These are phyloP conservation scores for Heliornis fulica DNA, from an alignment of 2,113 vertebrate species.

Conservation along the genomic window DNA sequence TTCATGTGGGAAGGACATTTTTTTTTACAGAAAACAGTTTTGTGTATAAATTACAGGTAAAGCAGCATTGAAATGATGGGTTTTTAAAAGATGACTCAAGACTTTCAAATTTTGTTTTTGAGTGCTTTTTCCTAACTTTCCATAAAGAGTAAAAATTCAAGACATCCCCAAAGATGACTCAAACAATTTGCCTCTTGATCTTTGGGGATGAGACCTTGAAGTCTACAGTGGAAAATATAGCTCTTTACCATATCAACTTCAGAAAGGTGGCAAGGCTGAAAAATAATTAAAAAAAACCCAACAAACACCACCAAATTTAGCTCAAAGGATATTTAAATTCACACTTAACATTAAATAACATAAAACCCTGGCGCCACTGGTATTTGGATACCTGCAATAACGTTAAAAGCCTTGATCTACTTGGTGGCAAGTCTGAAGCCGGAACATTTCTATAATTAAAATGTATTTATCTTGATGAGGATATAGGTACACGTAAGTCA, in stretches of 20 bases:
- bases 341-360: background rate
- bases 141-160: background rate
- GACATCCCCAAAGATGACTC: background rate
- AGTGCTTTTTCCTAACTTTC: background rate
- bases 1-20: background rate
- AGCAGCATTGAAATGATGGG: background rate
- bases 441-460: background rate
- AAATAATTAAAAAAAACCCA: background rate
- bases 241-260: background rate
- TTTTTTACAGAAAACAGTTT: background rate
- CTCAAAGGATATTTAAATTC: background rate
- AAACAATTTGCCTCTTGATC: background rate
- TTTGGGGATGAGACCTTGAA: background rate
- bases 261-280: background rate
- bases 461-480: background rate
- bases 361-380: background rate
- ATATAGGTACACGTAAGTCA: background rate
- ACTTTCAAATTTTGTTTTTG: background rate
- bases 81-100: background rate
- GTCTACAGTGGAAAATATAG: background rate
- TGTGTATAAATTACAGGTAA: background rate
- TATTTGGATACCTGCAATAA: background rate
- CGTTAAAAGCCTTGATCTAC: background rate
- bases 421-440: background rate
- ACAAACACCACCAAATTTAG: background rate